Evolutionary conservation across 2,888 invertebrate species (phyloP).

Genomic region (Iselma pallidipennis): DNA sequence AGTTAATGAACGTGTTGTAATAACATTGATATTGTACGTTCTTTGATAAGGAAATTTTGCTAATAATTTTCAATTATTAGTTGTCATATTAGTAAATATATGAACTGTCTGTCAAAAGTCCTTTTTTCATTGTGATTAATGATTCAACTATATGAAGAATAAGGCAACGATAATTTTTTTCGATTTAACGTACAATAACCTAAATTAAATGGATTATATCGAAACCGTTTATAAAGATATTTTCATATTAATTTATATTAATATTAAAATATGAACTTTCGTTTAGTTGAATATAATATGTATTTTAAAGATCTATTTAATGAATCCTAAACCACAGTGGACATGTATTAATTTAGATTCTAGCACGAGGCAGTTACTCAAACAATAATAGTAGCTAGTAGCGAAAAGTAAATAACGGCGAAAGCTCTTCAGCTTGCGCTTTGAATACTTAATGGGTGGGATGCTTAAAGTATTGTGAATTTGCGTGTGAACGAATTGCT

Average conservation of each 20-base stretch:
- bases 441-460: not conserved
- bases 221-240: too few species aligned
- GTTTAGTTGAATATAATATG: not conserved
- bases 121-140: conserved; percentile 15
- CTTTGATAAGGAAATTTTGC: not conserved
- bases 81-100: conserved; percentile 4
- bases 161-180: not conserved
- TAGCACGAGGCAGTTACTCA: not conserved
- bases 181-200: not conserved
- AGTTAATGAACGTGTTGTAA: not conserved
- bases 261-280: not conserved
- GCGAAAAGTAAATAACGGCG: not conserved
- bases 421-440: not conserved
- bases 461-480: not conserved
- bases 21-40: not conserved
- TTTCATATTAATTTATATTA: too few species aligned
- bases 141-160: conserved; percentile 3
- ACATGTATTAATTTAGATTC: not conserved
- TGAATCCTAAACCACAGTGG: not conserved
- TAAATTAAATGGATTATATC: not conserved
- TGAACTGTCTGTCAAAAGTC: conserved; percentile 13
- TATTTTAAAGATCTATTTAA: not conserved
- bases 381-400: not conserved
- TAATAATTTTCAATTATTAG: not conserved
- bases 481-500: not conserved